Conservation (phyloP, 2,888 invertebrate species). For the Cyrtodaria siliqua region DNA sequence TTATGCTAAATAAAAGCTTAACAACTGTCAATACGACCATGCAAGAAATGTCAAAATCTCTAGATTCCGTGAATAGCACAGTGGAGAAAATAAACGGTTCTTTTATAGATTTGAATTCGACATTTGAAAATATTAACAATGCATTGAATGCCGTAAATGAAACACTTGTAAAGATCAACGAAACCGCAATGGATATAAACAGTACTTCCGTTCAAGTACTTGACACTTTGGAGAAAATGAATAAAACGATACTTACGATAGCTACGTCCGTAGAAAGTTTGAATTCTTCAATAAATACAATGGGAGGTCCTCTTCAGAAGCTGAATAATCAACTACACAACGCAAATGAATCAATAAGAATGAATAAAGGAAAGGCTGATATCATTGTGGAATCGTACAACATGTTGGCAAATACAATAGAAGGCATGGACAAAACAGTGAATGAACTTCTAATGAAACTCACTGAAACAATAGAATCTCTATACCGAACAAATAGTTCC, state of each 20-base stretch:
- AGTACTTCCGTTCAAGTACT: conserved; percentile 8
- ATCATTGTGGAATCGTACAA: conserved; percentile 26
- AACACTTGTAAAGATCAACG: conserved; percentile 33
- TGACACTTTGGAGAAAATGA: conserved; percentile 26
- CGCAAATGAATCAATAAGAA: conserved; percentile 44
- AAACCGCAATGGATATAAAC: conserved; percentile 22
- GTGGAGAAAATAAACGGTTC: conserved; percentile 8
- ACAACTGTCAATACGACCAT: conserved; percentile 40
- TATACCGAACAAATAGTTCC: conserved; percentile 33
- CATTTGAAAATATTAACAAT: conserved; percentile 33
- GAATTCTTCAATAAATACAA: background rate
- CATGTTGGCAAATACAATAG: conserved; percentile 28
- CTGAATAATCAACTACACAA: conserved; percentile 31
- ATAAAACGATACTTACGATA: conserved; percentile 6
- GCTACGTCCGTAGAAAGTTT: conserved; percentile 10
- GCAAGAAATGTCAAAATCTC: conserved; percentile 16
- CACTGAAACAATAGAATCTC: conserved; percentile 22
- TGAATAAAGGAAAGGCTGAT: conserved; percentile 25
- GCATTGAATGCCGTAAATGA: conserved; percentile 34
- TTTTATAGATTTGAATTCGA: conserved; percentile 3
- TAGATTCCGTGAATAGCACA: conserved; percentile 37
- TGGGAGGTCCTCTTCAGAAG: conserved; percentile 29
- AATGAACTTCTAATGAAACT: conserved; percentile 15
- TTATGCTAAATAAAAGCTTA: conserved; percentile 36
- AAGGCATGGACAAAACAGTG: conserved; percentile 15